A percentile compares a stretch with the other conserved stretches of the same genome.
Conservation (phyloP, 2,797 vertebrate genomes). For the Knipowitschia caucasica region DNA sequence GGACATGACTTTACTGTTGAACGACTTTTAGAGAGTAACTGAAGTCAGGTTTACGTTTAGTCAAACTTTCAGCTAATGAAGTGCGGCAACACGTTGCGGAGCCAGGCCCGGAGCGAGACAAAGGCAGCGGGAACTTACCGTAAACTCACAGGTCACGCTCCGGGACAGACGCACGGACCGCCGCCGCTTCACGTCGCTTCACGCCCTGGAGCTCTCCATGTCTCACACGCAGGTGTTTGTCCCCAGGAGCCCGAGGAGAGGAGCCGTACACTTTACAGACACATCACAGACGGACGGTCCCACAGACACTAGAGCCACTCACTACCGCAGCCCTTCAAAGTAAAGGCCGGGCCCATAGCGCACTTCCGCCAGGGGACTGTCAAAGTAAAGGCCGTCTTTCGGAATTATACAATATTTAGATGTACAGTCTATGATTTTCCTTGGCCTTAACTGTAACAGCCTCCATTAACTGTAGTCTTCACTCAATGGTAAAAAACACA, state of each 20-base stretch:
- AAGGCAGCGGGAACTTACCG: conserved; percentile 73
- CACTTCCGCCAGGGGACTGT: background rate
- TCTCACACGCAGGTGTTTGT: conserved; percentile 21
- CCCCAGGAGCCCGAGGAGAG: background rate
- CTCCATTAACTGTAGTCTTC: too few relatives aligned
- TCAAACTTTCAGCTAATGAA: conserved; percentile 14
- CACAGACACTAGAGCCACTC: too few relatives aligned
- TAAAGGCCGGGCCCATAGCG: conserved; percentile 26
- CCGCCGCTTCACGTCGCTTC: conserved; percentile 45
- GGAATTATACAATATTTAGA: too few relatives aligned
- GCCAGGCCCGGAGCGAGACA: conserved; percentile 70
- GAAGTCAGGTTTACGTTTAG: background rate
- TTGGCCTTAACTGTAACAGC: too few relatives aligned
- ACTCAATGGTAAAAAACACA: too few relatives aligned
- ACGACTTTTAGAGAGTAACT: background rate
- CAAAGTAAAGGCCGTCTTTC: background rate
- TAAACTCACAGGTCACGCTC: too few relatives aligned
- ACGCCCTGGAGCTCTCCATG: conserved; percentile 46
- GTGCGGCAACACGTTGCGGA: conserved; percentile 43
- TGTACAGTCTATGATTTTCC: too few relatives aligned
- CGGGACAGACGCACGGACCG: conserved; percentile 46
- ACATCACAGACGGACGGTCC: too few relatives aligned
- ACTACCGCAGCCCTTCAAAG: too few relatives aligned
- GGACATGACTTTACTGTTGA: background rate
- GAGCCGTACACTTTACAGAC: conserved; percentile 53